A percentile compares a stretch with the other conserved stretches of the same genome.
phyloP scores from a whole-genome alignment of 2,113 vertebrate species.

The Sebastes schlegelii region DNA sequence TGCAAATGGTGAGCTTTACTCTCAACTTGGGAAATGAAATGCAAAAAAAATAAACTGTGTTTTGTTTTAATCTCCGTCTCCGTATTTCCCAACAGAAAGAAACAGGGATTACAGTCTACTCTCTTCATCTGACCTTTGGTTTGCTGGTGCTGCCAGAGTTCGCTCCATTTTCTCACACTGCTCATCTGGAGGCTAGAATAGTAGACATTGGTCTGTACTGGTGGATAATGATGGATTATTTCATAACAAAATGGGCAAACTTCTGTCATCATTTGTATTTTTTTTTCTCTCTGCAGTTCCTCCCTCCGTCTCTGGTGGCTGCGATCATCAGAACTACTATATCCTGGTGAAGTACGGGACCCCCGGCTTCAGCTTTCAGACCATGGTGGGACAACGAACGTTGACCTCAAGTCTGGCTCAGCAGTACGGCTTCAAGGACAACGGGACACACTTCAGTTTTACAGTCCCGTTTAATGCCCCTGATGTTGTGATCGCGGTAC shows the following conservation, averaged over 20 bases:
- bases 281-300: constrained; percentile 41
- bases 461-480: constrained; percentile 57
- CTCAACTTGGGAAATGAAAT: not conserved
- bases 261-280: not conserved
- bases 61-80: not conserved
- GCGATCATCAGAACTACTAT: constrained; percentile 69
- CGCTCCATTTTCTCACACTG: constrained; percentile 47
- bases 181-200: constrained; percentile 57
- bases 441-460: constrained; percentile 74
- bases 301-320: constrained; percentile 61
- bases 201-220: constrained; percentile 55
- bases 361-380: constrained; percentile 53
- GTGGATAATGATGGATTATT: not conserved
- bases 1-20: constrained; percentile 68
- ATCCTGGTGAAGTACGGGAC: constrained; percentile 69
- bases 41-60: not conserved
- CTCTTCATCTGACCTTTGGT: constrained; percentile 70
- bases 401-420: constrained; percentile 63
- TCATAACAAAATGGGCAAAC: not conserved
- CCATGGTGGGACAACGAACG: constrained; percentile 50
- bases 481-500: constrained; percentile 68
- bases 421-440: constrained; percentile 59
- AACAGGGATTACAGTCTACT: constrained; percentile 12
- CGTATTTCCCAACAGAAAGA: constrained; percentile 48
- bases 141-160: constrained; percentile 69